Base-by-base conservation (phyloP, 2,888 invertebrate species). In the Parnassius glacialis region DNA sequence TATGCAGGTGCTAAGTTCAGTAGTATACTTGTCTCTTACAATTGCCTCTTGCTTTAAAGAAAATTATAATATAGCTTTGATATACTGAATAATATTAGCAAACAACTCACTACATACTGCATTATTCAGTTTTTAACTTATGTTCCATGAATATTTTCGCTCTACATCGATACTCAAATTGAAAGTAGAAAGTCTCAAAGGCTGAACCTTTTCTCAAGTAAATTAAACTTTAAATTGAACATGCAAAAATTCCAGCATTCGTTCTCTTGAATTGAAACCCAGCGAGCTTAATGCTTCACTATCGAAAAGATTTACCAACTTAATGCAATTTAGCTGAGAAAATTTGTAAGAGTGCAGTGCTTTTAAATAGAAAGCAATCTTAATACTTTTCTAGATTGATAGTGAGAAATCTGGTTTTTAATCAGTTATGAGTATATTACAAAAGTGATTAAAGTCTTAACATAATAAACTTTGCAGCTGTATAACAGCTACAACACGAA, bases 221-320 rank as follows among this genome's bases (percentile, higher is more conserved):
- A 59, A 59, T 59, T 54, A 59, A 54, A 59, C 54, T 59, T 59
- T 48, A 54, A 59, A 54, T 54, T 59, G 54, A 59, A 59, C 59
- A 59, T 59, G 59, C 48, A 59, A 59, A 59, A 52, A 52, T 47
- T 59, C 42, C 20, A 41, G 41, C 52, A 11, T 45, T 47, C 16
- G 16, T 47, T 52, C 41, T 41, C 53, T 10, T 47, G 44, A 12
- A 57, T n/a, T 53, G 12, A 48, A 13, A 9, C 16, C 9, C 9
- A 48, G 5, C 16, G 9, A 48, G 13, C 9, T 10, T 34, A 34
- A 7, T 7, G 5, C 34, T 34, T 7, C 34, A 3, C 45, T 45
- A 7, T 34, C 20, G 25, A 56, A 47, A 53, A 45, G 10, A 12
- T 16, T 16, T 43, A 16, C 43, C 44, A 44, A 55, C 44, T 54